phyloP scores from a whole-genome alignment of 2,113 vertebrate species.

The Rutilus rutilus region DNA sequence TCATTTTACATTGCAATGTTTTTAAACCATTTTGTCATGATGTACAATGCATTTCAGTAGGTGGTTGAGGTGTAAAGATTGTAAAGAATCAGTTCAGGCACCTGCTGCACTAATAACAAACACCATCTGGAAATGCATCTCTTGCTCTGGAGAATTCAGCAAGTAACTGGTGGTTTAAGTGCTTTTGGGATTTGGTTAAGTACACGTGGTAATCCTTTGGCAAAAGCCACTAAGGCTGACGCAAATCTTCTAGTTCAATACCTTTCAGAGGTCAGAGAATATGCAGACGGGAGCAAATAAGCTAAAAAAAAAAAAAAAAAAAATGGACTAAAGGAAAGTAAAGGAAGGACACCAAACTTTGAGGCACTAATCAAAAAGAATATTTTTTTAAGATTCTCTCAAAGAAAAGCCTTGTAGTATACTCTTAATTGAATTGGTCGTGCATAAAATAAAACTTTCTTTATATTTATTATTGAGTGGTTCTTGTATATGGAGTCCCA shows the following conservation, averaged over 20 bases:
- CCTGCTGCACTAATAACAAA: background rate
- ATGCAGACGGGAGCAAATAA: constrained; percentile 31
- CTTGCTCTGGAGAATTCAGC: background rate
- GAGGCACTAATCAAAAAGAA: background rate
- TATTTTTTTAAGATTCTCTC: background rate
- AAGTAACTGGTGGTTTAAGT: constrained; percentile 7
- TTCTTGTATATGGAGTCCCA: background rate
- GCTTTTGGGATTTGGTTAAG: constrained; percentile 27
- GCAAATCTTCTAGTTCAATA: constrained; percentile 40
- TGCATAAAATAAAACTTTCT: background rate
- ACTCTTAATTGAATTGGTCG: background rate
- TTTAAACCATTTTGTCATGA: background rate
- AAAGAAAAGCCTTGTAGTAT: background rate
- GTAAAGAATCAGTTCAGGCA: background rate
- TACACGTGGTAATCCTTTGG: constrained; percentile 25
- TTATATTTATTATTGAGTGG: background rate
- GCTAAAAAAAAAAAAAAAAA: background rate
- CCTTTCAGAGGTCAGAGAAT: constrained; percentile 26
- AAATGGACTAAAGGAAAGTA: background rate
- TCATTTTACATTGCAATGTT: background rate
- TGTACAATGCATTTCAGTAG: background rate
- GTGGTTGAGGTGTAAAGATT: background rate
- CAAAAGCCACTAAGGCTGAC: background rate
- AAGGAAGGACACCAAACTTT: background rate
- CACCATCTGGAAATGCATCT: background rate